Evolutionary conservation across 2,113 vertebrate species (phyloP), one percentile per base, ranked within the genome.

Genomic region (Accipiter virgatus): DNA sequence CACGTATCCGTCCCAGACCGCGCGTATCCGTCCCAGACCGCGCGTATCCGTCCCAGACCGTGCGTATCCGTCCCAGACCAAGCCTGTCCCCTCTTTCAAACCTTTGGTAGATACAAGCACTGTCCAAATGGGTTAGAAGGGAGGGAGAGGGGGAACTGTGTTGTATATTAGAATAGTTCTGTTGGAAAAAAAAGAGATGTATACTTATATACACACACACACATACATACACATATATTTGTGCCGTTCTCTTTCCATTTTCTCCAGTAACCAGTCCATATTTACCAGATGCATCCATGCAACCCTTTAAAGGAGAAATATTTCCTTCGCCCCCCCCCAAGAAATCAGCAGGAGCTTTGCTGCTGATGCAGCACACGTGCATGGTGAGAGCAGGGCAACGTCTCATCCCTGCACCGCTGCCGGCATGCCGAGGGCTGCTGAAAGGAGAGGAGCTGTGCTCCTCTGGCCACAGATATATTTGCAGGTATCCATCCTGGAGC

Each of bases 381-480:
- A 0, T 0, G 19, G 45, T 2, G 27, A 13, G 38, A 88, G 26
- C 11, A 5, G 52, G 78, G n/a, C 43, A 10, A 3, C 1, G 40
- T 21, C 45, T 34, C 47, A 12, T 8, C 47, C 71, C 45, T 4
- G 34, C 29, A 2, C 18, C 0, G 0, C 43, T 9, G 31, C 1
- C 2, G 38, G 38, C 38, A 38, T 19, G 66, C 32, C 2, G n/a
- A 13, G 11, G 38, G 17, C 32, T 47, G 72, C 56, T 12, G 31
- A 11, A 0, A 5, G 63, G 32, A 59, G 31, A 16, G 32, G 81
- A 52, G 18, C 53, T 16, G 7, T 2, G 52, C 29, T 42, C 9
- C 43, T 10, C 34, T 4, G 13, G 9, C 7, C 15, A 2, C 21
- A 6, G 19, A 4, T 11, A 0, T 2, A 1, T 16, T 13, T 7